phyloP scores from a whole-genome alignment of 2,797 vertebrate genomes.

The Sternotherus odoratus region DNA sequence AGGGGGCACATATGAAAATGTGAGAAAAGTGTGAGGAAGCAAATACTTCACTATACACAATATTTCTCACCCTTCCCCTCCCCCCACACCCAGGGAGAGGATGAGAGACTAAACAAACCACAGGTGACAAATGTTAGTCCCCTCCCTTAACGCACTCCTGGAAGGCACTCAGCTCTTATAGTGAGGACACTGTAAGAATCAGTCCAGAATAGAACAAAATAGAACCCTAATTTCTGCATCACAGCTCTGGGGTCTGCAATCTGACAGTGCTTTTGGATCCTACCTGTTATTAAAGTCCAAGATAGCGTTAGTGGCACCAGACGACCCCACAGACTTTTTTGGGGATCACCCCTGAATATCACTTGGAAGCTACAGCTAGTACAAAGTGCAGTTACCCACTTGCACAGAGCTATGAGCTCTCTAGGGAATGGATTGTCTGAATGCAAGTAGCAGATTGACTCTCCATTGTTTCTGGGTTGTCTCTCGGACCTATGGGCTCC shows the following conservation, averaged over 20 bases:
- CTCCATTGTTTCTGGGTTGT: neutral
- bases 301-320: neutral
- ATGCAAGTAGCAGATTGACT: neutral
- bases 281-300: neutral
- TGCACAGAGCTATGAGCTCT: neutral
- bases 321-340: conserved; percentile 22
- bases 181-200: neutral
- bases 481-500: neutral
- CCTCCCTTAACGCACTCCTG: neutral
- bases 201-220: neutral
- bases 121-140: neutral
- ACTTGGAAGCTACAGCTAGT: neutral
- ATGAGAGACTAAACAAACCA: neutral
- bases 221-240: neutral
- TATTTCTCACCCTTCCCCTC: neutral
- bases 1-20: neutral
- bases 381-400: neutral
- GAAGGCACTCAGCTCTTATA: neutral
- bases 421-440: neutral
- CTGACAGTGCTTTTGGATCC: neutral
- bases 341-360: neutral
- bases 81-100: neutral
- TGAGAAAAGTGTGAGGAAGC: neutral
- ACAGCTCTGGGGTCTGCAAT: conserved; percentile 21
- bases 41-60: neutral